A percentile compares a stretch with the other conserved stretches of the same genome.
phyloP scores from a whole-genome alignment of 2,888 invertebrate genomes.

The Allacma fusca region DNA sequence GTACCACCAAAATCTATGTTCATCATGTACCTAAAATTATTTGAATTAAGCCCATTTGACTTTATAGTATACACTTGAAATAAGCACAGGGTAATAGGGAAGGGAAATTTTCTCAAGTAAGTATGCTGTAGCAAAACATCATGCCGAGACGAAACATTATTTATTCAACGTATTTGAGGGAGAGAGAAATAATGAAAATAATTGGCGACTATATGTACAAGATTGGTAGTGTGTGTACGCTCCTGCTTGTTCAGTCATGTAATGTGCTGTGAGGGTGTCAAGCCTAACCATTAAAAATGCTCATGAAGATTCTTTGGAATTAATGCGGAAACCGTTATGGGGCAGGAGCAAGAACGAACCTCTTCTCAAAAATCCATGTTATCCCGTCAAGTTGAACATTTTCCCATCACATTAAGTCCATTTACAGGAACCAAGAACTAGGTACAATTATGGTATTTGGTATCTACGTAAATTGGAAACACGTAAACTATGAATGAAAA shows the following conservation, averaged over 20 bases:
- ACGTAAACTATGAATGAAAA: conserved; percentile 7
- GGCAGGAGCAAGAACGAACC: conserved; percentile 15
- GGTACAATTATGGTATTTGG: background rate
- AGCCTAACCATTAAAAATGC: background rate
- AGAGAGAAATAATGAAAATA: conserved; percentile 8
- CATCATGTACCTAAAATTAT: background rate
- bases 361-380: conserved; percentile 9
- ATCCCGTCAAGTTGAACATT: background rate
- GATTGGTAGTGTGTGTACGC: background rate
- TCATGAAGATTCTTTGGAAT: conserved; percentile 3
- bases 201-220: background rate
- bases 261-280: background rate
- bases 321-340: conserved; percentile 10
- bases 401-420: conserved; percentile 6
- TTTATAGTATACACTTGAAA: background rate
- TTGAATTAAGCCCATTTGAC: background rate
- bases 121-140: background rate
- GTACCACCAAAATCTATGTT: background rate
- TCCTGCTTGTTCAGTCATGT: background rate
- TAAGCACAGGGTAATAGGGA: background rate
- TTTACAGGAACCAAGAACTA: background rate
- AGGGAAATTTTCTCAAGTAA: too few species aligned
- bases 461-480: conserved; percentile 1
- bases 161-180: background rate
- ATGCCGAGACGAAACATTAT: background rate